Conservation (phyloP, 2,888 invertebrate genomes). For the Drosophila histrio region DNA sequence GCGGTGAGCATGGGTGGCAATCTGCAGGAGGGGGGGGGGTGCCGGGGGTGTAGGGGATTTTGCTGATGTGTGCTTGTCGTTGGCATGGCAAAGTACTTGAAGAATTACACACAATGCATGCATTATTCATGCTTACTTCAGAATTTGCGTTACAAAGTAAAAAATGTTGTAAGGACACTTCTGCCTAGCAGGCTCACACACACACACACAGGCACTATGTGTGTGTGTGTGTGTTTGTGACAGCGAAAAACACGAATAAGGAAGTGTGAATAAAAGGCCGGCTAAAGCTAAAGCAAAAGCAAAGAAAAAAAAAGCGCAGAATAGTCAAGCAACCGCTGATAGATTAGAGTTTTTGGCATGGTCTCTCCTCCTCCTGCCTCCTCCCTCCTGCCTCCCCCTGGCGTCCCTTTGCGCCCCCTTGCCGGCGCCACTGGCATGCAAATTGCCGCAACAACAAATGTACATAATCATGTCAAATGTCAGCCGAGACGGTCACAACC, state of each 20-base stretch:
- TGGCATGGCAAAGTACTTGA: constrained; percentile 77
- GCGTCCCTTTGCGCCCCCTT: not conserved
- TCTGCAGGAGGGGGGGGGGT: not conserved
- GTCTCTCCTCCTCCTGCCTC: not conserved
- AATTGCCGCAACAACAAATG: constrained; percentile 70
- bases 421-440: constrained; percentile 46
- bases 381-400: not conserved
- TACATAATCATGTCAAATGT: constrained; percentile 79
- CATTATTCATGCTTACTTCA: constrained; percentile 78
- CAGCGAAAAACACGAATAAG: constrained; percentile 49
- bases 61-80: constrained; percentile 66
- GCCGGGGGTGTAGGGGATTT: constrained; percentile 3
- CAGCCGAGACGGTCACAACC: constrained; percentile 57
- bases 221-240: constrained; percentile 24
- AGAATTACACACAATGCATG: constrained; percentile 78
- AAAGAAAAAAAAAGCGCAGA: not conserved
- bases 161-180: constrained; percentile 77
- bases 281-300: constrained; percentile 29
- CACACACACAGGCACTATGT: constrained; percentile 5
- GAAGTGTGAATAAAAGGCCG: constrained; percentile 59
- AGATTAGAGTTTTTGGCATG: constrained; percentile 62
- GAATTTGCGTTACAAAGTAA: constrained; percentile 78
- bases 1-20: constrained; percentile 7
- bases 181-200: constrained; percentile 50
- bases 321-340: constrained; percentile 60